Percentiles rank a stretch among this genome's conserved stretches.
Conservation (phyloP, 2,888 invertebrate genomes). For the Melipona bicolor region DNA sequence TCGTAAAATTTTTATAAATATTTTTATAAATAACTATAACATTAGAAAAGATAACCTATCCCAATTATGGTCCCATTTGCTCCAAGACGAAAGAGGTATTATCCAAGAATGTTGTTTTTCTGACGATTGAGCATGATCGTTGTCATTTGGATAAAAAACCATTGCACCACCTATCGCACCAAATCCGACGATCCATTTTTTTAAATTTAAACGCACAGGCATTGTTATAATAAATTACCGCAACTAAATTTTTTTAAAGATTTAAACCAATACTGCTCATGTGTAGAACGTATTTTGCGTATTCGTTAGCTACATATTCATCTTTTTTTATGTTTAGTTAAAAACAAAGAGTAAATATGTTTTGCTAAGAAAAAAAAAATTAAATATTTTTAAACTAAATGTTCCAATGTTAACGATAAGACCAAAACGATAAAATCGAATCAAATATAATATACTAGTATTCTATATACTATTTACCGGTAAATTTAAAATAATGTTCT, state of each 20-base stretch:
- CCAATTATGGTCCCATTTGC: slow-evolving; percentile 95
- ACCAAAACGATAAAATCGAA: not conserved
- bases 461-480: not conserved
- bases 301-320: not conserved
- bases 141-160: slow-evolving; percentile 86
- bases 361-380: not conserved
- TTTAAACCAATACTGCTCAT: slow-evolving; percentile 14
- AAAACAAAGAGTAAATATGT: not conserved
- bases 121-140: slow-evolving; percentile 83
- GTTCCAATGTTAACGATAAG: not conserved
- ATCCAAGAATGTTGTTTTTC: slow-evolving; percentile 89
- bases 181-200: slow-evolving; percentile 86
- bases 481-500: not conserved
- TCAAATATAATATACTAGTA: no score
- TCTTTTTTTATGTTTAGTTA: not conserved
- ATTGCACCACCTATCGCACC: slow-evolving; percentile 89
- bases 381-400: not conserved
- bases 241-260: slow-evolving; percentile 11
- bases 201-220: slow-evolving; percentile 81
- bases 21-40: not conserved
- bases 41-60: slow-evolving; percentile 87
- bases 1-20: slow-evolving; percentile 1
- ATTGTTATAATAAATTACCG: slow-evolving; percentile 41
- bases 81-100: slow-evolving; percentile 87
- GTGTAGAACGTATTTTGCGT: not conserved